Evolutionary conservation across 2,113 vertebrate genomes (phyloP).

Genomic region (Pangasianodon hypophthalmus): DNA sequence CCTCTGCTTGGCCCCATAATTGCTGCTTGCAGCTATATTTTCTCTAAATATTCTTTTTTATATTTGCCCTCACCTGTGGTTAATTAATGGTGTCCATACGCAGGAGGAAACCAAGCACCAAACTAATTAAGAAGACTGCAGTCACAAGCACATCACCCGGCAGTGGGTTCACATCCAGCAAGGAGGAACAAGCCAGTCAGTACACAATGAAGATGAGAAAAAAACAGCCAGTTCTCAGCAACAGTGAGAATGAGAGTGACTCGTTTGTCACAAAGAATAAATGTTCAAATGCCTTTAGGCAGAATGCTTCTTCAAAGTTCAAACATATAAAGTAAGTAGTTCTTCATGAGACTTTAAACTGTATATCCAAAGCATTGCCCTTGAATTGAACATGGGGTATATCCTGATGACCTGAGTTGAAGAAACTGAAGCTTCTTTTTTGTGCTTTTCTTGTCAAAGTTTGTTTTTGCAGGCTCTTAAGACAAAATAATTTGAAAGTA

Average conservation of each 20-base stretch:
- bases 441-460: neutral
- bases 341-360: neutral
- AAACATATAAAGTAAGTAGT: constrained; percentile 49
- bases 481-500: neutral
- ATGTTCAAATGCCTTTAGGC: neutral
- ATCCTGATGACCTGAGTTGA: neutral
- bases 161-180: neutral
- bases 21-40: no score
- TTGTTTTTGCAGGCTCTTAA: neutral
- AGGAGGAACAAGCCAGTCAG: neutral
- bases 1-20: no score
- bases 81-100: neutral
- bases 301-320: constrained; percentile 9
- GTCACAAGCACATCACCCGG: neutral
- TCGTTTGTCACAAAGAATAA: neutral
- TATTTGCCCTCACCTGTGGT: neutral
- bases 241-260: constrained; percentile 43
- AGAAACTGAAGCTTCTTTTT: neutral
- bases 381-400: neutral
- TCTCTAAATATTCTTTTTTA: neutral
- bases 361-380: neutral
- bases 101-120: constrained; percentile 21
- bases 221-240: neutral
- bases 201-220: neutral
- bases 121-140: neutral